A percentile compares a stretch with the other conserved stretches of the same genome.
phyloP scores from a whole-genome alignment of 1,140 invertebrate species.

The Caenorhabditis tropicalis region DNA sequence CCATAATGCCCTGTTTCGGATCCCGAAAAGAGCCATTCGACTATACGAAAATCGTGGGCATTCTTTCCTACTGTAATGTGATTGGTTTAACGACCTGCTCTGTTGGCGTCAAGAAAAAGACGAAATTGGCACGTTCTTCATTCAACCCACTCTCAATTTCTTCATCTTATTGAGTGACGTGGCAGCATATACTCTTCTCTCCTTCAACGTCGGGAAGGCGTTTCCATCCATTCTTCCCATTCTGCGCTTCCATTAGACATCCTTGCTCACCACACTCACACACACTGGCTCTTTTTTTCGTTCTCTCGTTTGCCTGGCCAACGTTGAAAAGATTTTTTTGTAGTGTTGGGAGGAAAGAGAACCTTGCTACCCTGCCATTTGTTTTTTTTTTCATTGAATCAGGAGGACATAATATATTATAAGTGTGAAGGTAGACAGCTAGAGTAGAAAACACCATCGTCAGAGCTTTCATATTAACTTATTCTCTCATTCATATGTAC shows the following conservation, averaged over 20 bases:
- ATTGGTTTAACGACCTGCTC: background rate
- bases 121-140: background rate
- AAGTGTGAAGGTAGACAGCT: background rate
- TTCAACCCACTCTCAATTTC: background rate
- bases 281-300: background rate
- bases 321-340: background rate
- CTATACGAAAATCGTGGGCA: background rate
- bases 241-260: slow-evolving; percentile 1
- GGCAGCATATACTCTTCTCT: background rate
- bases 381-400: background rate
- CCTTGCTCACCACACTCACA: background rate
- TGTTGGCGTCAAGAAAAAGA: background rate
- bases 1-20: background rate
- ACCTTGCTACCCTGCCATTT: background rate
- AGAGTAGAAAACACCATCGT: background rate
- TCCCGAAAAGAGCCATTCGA: background rate
- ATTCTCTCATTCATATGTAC: background rate
- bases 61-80: background rate
- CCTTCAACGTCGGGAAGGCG: background rate
- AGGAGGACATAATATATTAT: background rate
- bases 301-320: background rate
- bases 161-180: background rate
- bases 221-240: slow-evolving; percentile 1
- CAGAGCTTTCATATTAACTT: background rate
- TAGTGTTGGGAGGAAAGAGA: background rate